These are phyloP conservation scores for Gari tellinella DNA, from an alignment of 2,888 invertebrate genomes.

Conservation along the genomic window DNA sequence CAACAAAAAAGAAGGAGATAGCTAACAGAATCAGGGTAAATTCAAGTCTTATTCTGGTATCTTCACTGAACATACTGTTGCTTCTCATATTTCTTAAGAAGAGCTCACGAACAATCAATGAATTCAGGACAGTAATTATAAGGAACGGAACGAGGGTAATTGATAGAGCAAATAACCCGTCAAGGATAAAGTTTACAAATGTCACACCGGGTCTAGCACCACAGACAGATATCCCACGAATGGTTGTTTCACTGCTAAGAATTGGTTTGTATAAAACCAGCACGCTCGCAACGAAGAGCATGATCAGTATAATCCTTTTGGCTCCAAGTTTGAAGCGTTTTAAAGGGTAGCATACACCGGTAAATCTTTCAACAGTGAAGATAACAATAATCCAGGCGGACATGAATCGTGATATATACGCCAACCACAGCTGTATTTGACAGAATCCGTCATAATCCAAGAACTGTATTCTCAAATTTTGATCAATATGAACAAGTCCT, in stretches of 20 bases:
- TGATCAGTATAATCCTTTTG: conserved; percentile 63
- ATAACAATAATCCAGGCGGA: conserved; percentile 82
- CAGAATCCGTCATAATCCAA: conserved; percentile 80
- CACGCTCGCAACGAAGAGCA: conserved; percentile 64
- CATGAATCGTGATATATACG: conserved; percentile 83
- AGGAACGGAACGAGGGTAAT: conserved; percentile 76
- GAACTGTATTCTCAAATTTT: conserved; percentile 52
- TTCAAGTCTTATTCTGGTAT: conserved; percentile 75
- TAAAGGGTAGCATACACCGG: conserved; percentile 81
- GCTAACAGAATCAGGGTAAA: conserved; percentile 80
- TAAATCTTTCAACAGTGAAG: conserved; percentile 81
- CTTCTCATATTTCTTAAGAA: conserved; percentile 58
- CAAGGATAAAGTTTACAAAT: conserved; percentile 70
- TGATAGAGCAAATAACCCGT: conserved; percentile 69
- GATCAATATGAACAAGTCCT: conserved; percentile 64
- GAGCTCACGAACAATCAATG: conserved; percentile 70
- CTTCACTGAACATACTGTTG: conserved; percentile 64
- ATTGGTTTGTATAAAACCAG: conserved; percentile 79
- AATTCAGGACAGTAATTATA: conserved; percentile 74
- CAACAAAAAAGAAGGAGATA: conserved; percentile 80
- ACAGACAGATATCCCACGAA: conserved; percentile 56
- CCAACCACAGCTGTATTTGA: conserved; percentile 90
- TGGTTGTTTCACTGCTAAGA: conserved; percentile 65
- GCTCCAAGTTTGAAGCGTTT: conserved; percentile 64
- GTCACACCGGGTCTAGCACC: conserved; percentile 49